Conservation (phyloP, 2,113 vertebrate species). For the Hypanus sabinus region DNA sequence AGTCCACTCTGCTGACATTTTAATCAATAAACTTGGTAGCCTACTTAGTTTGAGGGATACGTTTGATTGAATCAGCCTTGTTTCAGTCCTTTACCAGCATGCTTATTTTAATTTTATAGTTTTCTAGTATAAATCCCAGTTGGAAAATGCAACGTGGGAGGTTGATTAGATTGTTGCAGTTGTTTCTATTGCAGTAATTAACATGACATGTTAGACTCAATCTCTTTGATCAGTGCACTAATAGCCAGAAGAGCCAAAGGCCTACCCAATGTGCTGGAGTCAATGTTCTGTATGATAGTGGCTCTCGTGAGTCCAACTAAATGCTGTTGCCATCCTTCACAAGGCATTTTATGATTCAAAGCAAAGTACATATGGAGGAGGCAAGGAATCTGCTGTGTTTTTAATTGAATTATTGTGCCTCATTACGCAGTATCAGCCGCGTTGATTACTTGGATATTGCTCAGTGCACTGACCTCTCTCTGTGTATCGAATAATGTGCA, state of each 20-base stretch:
- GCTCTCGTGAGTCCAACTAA: neutral
- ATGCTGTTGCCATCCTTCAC: neutral
- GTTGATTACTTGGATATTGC: neutral
- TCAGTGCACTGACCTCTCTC: neutral
- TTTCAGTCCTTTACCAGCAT: neutral
- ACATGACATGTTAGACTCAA: neutral
- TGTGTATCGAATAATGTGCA: neutral
- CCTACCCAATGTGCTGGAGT: neutral
- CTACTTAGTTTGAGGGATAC: neutral
- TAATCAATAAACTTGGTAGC: neutral
- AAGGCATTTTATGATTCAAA: slow-evolving; percentile 9
- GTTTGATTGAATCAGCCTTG: neutral
- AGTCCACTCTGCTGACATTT: neutral
- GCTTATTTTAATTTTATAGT: neutral
- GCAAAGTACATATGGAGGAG: neutral
- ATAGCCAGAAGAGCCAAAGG: neutral
- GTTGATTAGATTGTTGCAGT: neutral
- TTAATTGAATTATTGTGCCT: slow-evolving; percentile 21
- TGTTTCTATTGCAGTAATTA: neutral
- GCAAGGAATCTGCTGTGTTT: neutral
- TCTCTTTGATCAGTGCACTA: slow-evolving; percentile 3
- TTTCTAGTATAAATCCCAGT: neutral
- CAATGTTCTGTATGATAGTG: slow-evolving; percentile 13
- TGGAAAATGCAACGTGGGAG: neutral
- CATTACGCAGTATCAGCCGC: slow-evolving; percentile 24